Evolutionary conservation across 2,888 invertebrate species (phyloP), one percentile per base, ranked within the genome.

Genomic region (Amiota mariae): DNA sequence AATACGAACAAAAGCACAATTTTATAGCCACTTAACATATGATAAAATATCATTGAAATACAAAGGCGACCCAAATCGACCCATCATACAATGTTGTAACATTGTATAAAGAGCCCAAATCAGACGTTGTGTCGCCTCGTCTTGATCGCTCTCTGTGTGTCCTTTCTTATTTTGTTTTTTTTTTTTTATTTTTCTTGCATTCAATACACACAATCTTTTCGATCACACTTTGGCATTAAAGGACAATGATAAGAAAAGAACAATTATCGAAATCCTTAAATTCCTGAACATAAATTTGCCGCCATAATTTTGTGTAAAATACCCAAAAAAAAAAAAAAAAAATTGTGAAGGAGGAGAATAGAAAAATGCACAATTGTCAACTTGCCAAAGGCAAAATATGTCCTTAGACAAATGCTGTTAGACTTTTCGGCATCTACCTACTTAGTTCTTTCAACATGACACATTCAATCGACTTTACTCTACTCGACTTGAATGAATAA

Each of bases 21-120:
- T 87, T 87, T 86, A 84, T 86, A 82, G 85, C 87, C 87, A 88
- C 87, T 88, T 87, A 88, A 87, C 87, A 87, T 85, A 85, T 80
- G 85, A 85, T 85, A 82, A 82, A 82, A 79, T 82, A 81, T 72
- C 77, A 79, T 77, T 76, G 70, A 78, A 72, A 72, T 57, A 77
- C 70, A 79, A 77, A 73, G 48, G 49, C 74, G 12, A 47, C 51
- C 20, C 3, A 1, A 61, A 12, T 9, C 61, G 24, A 18, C 12
- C 20, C 61, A 12, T 8, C 20, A 24, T 36, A 36, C 0, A 36
- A 24, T 3, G 3, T 24, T 36, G 36, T 36, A n/a, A n/a, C n/a
- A 36, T 36, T 36, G 36, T 36, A 36, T 6, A 36, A 36, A 36
- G 36, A 6, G 36, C 36, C 36, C 36, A 36, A 36, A 6, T 6